These are phyloP conservation scores for Cinara cedri DNA, from an alignment of 2,888 invertebrate genomes.

Conservation along the genomic window DNA sequence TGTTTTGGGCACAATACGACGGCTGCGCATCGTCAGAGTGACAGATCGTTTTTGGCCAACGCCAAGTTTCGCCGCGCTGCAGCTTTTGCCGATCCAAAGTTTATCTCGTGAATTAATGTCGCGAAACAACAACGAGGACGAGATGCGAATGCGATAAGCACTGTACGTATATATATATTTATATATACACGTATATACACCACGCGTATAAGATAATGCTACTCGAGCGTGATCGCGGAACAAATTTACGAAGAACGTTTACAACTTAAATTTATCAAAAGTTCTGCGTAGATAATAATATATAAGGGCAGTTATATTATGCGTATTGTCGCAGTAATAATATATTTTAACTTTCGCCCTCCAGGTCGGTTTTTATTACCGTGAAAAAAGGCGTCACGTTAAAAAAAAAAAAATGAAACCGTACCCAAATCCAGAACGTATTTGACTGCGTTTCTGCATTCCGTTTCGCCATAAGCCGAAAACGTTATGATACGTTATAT, in stretches of 20 bases:
- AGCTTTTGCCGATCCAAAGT: conserved; percentile 29
- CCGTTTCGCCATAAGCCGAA: no score
- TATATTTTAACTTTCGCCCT: background rate
- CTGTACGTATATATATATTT: no score
- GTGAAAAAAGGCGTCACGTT: no score
- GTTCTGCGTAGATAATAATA: no score
- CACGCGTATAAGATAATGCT: no score
- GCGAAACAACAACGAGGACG: conserved; percentile 16
- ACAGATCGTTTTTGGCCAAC: conserved; percentile 46
- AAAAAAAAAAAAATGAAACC: no score
- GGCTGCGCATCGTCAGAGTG: conserved; percentile 33
- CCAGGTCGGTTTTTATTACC: background rate
- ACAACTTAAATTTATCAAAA: conserved; percentile 34
- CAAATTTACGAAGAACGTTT: conserved; percentile 21
- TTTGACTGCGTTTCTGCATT: no score
- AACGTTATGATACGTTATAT: no score
- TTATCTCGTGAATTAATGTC: conserved; percentile 44
- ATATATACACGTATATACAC: no score
- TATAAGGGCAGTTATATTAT: no score
- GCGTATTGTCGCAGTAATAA: background rate
- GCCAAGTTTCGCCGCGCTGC: conserved; percentile 16
- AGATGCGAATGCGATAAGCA: conserved; percentile 12
- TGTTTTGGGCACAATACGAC: conserved; percentile 12
- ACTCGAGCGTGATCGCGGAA: background rate
- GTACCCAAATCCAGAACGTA: no score